A percentile compares a stretch with the other conserved stretches of the same genome.
phyloP scores from a whole-genome alignment of 2,797 vertebrate genomes.

The Muscicapa striata region DNA sequence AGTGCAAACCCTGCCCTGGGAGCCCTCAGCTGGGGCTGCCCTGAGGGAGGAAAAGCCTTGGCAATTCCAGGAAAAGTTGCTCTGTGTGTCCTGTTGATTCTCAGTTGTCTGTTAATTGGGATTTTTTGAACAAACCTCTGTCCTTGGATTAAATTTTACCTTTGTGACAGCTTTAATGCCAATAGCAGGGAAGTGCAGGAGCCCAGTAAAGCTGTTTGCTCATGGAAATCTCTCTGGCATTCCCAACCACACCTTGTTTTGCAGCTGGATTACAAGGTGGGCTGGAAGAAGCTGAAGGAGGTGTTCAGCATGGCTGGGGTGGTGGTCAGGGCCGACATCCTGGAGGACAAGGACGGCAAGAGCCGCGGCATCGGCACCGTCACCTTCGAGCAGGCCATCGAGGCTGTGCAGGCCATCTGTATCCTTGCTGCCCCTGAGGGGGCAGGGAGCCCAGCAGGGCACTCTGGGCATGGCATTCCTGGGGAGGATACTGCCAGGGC shows the following conservation, averaged over 20 bases:
- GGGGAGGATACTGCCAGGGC: fast-evolving
- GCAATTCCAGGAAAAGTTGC: not conserved
- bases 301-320: conserved; percentile 95
- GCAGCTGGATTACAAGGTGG: conserved; percentile 98
- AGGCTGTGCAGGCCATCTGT: conserved; percentile 98
- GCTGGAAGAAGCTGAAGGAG: conserved; percentile 99
- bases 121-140: not conserved
- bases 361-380: conserved; percentile 96
- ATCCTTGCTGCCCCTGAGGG: conserved; percentile 79
- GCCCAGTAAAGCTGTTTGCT: not conserved
- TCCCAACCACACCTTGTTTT: not conserved
- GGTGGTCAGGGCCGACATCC: conserved; percentile 90
- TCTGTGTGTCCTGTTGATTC: not conserved
- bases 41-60: not conserved
- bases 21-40: not conserved
- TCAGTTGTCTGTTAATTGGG: not conserved
- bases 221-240: not conserved
- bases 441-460: no score
- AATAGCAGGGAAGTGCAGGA: fast-evolving
- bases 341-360: conserved; percentile 97
- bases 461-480: fast-evolving
- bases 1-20: not conserved
- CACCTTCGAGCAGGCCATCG: conserved; percentile 95
- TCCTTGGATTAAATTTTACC: fast-evolving
- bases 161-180: not conserved